Conservation (phyloP, 1,140 invertebrate species). For the Onthophagus taurus region DNA sequence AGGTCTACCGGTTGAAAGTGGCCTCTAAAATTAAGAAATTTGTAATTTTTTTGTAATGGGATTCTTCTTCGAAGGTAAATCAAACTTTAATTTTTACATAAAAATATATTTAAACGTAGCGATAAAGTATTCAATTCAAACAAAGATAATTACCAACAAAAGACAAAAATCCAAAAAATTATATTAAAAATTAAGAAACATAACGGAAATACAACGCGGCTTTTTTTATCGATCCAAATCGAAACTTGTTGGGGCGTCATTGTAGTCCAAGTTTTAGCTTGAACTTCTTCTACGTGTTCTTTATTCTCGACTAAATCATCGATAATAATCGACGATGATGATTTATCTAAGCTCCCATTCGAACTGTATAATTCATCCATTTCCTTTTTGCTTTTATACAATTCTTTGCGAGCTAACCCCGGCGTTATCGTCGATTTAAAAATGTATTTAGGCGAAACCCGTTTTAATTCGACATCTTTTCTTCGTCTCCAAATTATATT, state of each 20-base stretch:
- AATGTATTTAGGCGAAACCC: constrained; percentile 74
- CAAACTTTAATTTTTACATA: neutral
- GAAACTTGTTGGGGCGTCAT: constrained; percentile 80
- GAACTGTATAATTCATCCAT: too few species aligned
- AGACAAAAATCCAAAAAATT: constrained; percentile 77
- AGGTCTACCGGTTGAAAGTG: neutral
- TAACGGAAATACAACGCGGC: constrained; percentile 66
- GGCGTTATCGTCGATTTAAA: constrained; percentile 73
- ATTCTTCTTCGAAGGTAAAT: neutral
- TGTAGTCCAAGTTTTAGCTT: constrained; percentile 52
- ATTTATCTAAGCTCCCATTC: too few species aligned
- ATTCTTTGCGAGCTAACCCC: constrained; percentile 56
- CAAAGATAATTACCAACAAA: too few species aligned
- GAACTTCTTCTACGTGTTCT: too few species aligned
- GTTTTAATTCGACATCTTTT: constrained; percentile 71
- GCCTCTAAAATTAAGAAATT: too few species aligned
- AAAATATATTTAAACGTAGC: neutral
- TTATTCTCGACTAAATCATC: too few species aligned
- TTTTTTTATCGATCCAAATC: constrained; percentile 74
- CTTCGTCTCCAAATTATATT: constrained; percentile 80
- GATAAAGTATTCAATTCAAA: neutral
- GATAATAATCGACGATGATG: too few species aligned
- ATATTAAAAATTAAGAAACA: constrained; percentile 74
- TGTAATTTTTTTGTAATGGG: too few species aligned
- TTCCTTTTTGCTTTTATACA: constrained; percentile 43